Base-by-base conservation (phyloP, 1,140 invertebrate genomes). In the Habropoda laboriosa region DNA sequence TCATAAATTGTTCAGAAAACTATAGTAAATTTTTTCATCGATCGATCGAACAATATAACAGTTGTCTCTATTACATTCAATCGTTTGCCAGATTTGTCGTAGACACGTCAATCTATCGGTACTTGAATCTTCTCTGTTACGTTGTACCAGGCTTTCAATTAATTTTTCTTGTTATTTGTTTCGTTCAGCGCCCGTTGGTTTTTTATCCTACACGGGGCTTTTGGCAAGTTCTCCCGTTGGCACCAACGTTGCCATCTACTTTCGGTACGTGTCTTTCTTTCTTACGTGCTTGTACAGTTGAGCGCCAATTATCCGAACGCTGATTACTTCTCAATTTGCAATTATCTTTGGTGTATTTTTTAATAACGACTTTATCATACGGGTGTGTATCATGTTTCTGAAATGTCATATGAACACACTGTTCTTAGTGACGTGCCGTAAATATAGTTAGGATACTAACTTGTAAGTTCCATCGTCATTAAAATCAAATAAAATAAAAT, bases 101-200 rank as follows among this genome's bases (percentile, higher is more conserved):
- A 42, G 57, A 61, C 30, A 10, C 40, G 49, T 53, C 53, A 53
- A 60, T 66, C 16, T n/a, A 45, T 53, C 24, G n/a, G 13, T 51
- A 79, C 42, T 40, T 55, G 32, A 66, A 35, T 51, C 13, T 40
- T 49, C 47, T 40, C 0, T 24, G 13, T 51, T 53, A 24, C 18
- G 10, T 38, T 58, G 45, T 42, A 27, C 24, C 53, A 80, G 42
- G 18, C 51, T 60, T 79, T 60, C 68, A 61, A 75, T 85, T 85
- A 86, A 80, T 82, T 67, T 66, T 75, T 45, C 60, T 87, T 88
- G 83, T 90, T 90, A 68, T 80, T 82, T 79, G 83, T 92, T 92
- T 92, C 89, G 90, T 92, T 92, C 91, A 92, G 90, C 90, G 90
- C 86, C 91, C 84, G 75, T 90, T 91, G 91, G 90, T 91, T 92